A percentile compares a stretch with the other conserved stretches of the same genome.
These are phyloP conservation scores for Sminthurinus aureus DNA, from an alignment of 2,888 invertebrate species.

Conservation along the genomic window DNA sequence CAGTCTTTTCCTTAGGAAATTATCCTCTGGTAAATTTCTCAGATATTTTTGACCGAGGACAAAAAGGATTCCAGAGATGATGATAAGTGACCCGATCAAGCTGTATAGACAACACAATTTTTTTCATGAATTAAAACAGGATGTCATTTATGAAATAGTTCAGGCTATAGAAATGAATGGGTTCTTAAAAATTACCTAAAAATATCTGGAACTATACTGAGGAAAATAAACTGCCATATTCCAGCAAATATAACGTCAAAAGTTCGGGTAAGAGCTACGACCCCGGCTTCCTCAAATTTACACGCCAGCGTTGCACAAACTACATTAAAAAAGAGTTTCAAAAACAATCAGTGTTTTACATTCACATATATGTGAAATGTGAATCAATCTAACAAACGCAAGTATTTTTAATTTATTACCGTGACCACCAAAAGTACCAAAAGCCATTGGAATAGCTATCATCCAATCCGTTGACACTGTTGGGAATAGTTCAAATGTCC, in stretches of 20 bases:
- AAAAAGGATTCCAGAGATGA: neutral
- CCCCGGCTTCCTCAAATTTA: constrained; percentile 22
- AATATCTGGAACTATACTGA: constrained; percentile 6
- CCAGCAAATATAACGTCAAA: constrained; percentile 26
- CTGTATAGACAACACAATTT: neutral
- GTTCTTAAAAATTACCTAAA: neutral
- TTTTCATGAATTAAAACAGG: no score
- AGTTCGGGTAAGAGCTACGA: neutral
- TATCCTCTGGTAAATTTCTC: neutral
- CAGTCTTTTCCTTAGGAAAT: neutral
- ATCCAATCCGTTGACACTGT: neutral
- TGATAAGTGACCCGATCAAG: neutral
- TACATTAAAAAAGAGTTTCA: neutral
- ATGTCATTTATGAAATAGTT: no score
- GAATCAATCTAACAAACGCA: no score
- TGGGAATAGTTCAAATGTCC: neutral
- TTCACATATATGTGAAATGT: no score
- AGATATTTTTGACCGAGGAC: neutral
- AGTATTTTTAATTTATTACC: neutral
- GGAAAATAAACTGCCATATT: constrained; percentile 26
- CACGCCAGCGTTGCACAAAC: constrained; percentile 11
- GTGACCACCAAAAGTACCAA: constrained; percentile 7
- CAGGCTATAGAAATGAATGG: no score
- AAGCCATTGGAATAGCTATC: neutral
- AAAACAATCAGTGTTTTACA: neutral